Evolutionary conservation across 2,888 invertebrate species (phyloP).

Genomic region (Drosophila phalerata): DNA sequence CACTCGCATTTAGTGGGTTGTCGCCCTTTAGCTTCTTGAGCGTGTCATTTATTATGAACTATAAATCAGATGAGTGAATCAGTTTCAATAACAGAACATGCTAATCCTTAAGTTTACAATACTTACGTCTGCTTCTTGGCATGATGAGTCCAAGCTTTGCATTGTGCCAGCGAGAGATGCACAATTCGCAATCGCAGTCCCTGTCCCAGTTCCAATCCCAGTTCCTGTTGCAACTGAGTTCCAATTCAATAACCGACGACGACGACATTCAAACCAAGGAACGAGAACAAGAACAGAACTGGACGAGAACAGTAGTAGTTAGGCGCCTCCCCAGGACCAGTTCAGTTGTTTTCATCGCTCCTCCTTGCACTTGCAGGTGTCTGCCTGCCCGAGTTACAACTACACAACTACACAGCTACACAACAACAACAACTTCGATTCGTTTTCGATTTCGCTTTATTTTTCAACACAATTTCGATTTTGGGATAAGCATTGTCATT

Average conservation of each 20-base stretch:
- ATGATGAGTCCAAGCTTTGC: constrained; percentile 89
- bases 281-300: constrained; percentile 22
- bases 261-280: constrained; percentile 81
- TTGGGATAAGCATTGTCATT: constrained; percentile 45
- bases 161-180: constrained; percentile 86
- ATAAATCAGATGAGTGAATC: constrained; percentile 1
- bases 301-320: constrained; percentile 40
- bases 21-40: constrained; percentile 85
- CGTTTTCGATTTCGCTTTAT: constrained; percentile 54
- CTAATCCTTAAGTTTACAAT: constrained; percentile 16
- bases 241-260: constrained; percentile 65
- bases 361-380: constrained; percentile 71
- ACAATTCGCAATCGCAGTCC: constrained; percentile 55
- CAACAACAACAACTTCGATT: constrained; percentile 45
- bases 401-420: constrained; percentile 34
- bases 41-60: constrained; percentile 86
- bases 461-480: constrained; percentile 39
- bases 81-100: not conserved
- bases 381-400: constrained; percentile 69
- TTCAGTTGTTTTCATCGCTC: constrained; percentile 70
- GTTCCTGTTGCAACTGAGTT: constrained; percentile 55
- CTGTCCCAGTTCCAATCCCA: constrained; percentile 60
- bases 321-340: constrained; percentile 65
- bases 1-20: constrained; percentile 67
- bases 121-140: constrained; percentile 89